Evolutionary conservation across 2,113 vertebrate genomes (phyloP), one percentile per base, ranked within the genome.

Genomic region (Catharus minimus): DNA sequence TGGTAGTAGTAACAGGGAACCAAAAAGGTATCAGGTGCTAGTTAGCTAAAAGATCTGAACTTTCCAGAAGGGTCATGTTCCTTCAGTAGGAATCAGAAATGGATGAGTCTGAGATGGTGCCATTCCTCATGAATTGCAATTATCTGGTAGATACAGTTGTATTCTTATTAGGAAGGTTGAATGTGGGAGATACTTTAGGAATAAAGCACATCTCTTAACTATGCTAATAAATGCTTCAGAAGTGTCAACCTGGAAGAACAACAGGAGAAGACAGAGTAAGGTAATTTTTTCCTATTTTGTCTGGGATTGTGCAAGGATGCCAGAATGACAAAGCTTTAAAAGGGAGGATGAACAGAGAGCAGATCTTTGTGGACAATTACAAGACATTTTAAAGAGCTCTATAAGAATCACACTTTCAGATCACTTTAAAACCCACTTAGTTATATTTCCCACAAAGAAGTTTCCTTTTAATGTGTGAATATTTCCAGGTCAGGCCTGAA

Each of bases 391-490:
- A 69, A 80, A 83, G 21, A 86, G 68, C 41, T 69, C 44, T 41
- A 0, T 44, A 46, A 61, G 41, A 69, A 57, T 92, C 38, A 74
- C 44, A 44, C 55, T 53, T 86, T 57, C 47, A 77, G 39, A 57
- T 86, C 33, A 86, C 83, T 88, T 76, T 69, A 80, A 90, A 94
- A 66, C 58, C 27, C 73, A 69, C 43, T 86, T 92, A 83, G 43
- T 38, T 77, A 18, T 77, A 57, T 66, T 81, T 76, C 20, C 19
- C 41, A 32, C 27, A 68, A 68, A 85, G 36, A 67, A 43, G 8
- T 88, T 78, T 91, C 28, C 46, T 90, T 90, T 88, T 90, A 38
- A 65, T 83, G 24, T 77, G 39, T 77, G 49, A 86, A 57, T 73
- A 69, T 69, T 90, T 90, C 30, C 58, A 88, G 13, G 73, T 88